A percentile compares a stretch with the other conserved stretches of the same genome.
Conservation (phyloP, 1,140 invertebrate genomes). For the Cydia splendana region DNA sequence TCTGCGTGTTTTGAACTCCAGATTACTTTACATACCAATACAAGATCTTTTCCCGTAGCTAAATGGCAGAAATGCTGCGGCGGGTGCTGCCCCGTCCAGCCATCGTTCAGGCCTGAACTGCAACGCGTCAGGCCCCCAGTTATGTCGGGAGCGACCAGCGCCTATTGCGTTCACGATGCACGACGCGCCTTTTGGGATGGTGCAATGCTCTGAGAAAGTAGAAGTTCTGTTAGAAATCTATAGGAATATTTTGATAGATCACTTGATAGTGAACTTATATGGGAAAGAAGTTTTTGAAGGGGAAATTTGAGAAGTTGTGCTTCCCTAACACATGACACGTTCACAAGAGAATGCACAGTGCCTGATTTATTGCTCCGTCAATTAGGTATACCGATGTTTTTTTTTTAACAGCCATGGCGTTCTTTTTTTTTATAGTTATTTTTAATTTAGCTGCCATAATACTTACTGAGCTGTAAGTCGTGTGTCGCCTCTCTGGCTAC, state of each 20-base stretch:
- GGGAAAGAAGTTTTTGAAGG: no score
- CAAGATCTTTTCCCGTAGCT: slow-evolving; percentile 57
- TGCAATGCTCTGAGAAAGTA: slow-evolving; percentile 46
- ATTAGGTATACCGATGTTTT: no score
- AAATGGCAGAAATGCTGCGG: slow-evolving; percentile 49
- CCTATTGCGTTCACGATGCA: slow-evolving; percentile 48
- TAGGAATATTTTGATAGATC: no score
- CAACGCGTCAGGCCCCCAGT: slow-evolving; percentile 54
- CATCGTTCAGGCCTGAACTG: slow-evolving; percentile 56
- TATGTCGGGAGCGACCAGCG: slow-evolving; percentile 44
- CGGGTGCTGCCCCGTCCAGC: slow-evolving; percentile 36
- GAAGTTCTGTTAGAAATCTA: background rate
- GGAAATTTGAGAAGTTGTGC: no score
- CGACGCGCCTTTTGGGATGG: slow-evolving; percentile 45
- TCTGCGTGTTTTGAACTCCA: no score
- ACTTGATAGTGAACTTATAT: no score
- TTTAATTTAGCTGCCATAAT: background rate
- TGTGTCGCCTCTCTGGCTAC: slow-evolving; percentile 68
- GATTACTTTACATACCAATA: slow-evolving; percentile 47
- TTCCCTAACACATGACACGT: no score
- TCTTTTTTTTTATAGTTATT: background rate
- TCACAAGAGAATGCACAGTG: no score
- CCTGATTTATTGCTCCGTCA: no score
- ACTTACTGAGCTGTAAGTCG: slow-evolving; percentile 56
- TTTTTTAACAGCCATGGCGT: no score